Evolutionary conservation across 2,888 invertebrate species (phyloP).

Genomic region (Scaptomyza reducta): DNA sequence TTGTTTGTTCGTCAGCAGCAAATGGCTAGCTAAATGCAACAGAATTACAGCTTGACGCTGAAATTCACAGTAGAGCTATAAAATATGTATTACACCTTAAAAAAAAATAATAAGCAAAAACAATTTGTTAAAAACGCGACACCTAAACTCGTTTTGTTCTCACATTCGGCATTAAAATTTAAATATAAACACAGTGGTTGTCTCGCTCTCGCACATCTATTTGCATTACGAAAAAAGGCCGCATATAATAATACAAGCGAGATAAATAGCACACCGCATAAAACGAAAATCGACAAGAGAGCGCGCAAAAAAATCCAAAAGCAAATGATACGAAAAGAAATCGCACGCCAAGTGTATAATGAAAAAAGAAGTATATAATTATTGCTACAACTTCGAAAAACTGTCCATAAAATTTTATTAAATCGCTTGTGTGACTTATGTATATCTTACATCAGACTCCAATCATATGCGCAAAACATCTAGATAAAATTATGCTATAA

Average conservation of each 20-base stretch:
- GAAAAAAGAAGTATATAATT: slow-evolving; percentile 28
- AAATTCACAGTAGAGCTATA: slow-evolving; percentile 19
- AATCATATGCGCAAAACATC: not conserved
- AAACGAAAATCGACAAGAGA: slow-evolving; percentile 55
- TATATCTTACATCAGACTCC: not conserved
- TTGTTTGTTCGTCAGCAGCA: slow-evolving; percentile 8
- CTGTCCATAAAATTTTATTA: slow-evolving; percentile 1
- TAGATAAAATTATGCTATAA: not conserved
- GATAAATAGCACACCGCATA: slow-evolving; percentile 48
- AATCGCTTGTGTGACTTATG: not conserved
- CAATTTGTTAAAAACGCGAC: slow-evolving; percentile 72
- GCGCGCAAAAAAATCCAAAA: slow-evolving; percentile 44
- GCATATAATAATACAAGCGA: slow-evolving; percentile 59
- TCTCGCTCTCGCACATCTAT: slow-evolving; percentile 48
- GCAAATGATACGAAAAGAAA: slow-evolving; percentile 51
- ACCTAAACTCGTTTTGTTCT: slow-evolving; percentile 66
- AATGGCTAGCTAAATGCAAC: slow-evolving; percentile 4
- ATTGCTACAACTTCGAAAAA: slow-evolving; percentile 9
- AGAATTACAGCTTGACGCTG: slow-evolving; percentile 6
- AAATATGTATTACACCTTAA: slow-evolving; percentile 17
- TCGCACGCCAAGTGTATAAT: slow-evolving; percentile 48
- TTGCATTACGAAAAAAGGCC: slow-evolving; percentile 60
- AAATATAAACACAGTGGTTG: slow-evolving; percentile 62
- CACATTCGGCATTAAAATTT: slow-evolving; percentile 73
- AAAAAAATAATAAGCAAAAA: slow-evolving; percentile 40